These are phyloP conservation scores for Drosophila longiperda DNA, from an alignment of 2,888 invertebrate species.

Conservation along the genomic window DNA sequence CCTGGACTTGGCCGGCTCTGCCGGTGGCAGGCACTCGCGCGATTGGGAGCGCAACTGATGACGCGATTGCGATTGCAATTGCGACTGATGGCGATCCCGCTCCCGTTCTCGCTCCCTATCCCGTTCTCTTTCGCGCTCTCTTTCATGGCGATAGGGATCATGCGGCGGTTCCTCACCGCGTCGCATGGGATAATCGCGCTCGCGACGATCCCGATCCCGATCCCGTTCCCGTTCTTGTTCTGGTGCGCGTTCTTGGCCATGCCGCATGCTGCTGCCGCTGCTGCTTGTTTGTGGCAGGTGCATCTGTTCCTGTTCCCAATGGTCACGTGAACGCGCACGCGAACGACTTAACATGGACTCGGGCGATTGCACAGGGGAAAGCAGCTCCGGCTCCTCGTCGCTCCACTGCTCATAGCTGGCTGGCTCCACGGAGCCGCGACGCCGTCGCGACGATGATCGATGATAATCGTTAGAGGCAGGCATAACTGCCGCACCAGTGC, in stretches of 20 bases:
- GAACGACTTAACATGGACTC: conserved; percentile 56
- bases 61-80: conserved; percentile 34
- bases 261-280: conserved; percentile 46
- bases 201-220: conserved; percentile 61
- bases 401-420: conserved; percentile 82
- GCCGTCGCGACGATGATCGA: conserved; percentile 64
- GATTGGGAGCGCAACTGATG: conserved; percentile 59
- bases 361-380: conserved; percentile 8
- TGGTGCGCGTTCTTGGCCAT: conserved; percentile 38
- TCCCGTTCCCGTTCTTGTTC: conserved; percentile 36
- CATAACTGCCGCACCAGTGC: conserved; percentile 13
- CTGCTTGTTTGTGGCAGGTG: conserved; percentile 15
- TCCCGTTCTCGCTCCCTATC: conserved; percentile 33
- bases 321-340: conserved; percentile 70
- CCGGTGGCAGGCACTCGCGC: conserved; percentile 60
- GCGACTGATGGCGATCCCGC: conserved; percentile 48
- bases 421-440: conserved; percentile 76
- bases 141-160: conserved; percentile 66
- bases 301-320: conserved; percentile 56
- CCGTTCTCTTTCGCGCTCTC: conserved; percentile 54
- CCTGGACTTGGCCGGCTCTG: conserved; percentile 58
- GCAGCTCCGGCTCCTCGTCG: conserved; percentile 77
- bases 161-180: conserved; percentile 52
- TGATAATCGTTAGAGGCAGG: conserved; percentile 31
- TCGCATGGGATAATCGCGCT: conserved; percentile 62